These are phyloP conservation scores for Odontomyia ornata DNA, from an alignment of 2,888 invertebrate genomes.

Conservation along the genomic window DNA sequence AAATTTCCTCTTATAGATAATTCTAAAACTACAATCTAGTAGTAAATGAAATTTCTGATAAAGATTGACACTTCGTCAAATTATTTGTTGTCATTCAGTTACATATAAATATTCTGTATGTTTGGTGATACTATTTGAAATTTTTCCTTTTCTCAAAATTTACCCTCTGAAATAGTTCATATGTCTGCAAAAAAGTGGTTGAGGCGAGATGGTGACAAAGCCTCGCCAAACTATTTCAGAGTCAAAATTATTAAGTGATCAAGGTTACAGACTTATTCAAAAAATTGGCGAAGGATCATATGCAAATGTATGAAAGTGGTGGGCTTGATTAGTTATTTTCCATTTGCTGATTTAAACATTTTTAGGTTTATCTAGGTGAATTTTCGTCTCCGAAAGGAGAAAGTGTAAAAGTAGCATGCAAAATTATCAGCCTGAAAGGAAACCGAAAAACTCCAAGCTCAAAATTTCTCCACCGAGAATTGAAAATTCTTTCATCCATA, in stretches of 20 bases:
- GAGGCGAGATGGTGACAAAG: not conserved
- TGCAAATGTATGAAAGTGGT: constrained; percentile 64
- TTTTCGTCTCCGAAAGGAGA: not conserved
- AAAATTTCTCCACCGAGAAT: constrained; percentile 84
- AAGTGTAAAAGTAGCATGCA: constrained; percentile 70
- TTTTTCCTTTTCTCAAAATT: too few species aligned
- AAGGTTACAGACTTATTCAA: constrained; percentile 14
- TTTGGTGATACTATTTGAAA: too few species aligned
- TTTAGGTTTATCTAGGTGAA: constrained; percentile 26
- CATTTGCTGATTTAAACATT: not conserved
- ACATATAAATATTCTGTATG: too few species aligned
- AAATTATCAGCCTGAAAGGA: constrained; percentile 80
- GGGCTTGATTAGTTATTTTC: constrained; percentile 49
- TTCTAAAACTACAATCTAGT: too few species aligned
- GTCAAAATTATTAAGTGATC: not conserved
- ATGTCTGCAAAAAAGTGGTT: too few species aligned
- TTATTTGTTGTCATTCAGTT: too few species aligned
- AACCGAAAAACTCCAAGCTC: constrained; percentile 80
- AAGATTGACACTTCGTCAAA: too few species aligned
- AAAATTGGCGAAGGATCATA: constrained; percentile 77
- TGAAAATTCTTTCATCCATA: constrained; percentile 77
- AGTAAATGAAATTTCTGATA: too few species aligned
- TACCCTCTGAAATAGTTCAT: too few species aligned
- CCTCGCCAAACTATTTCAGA: not conserved
- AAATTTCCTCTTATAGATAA: too few species aligned